A percentile compares a stretch with the other conserved stretches of the same genome.
Conservation (phyloP, 2,888 invertebrate species). For the Andrena minutula region DNA sequence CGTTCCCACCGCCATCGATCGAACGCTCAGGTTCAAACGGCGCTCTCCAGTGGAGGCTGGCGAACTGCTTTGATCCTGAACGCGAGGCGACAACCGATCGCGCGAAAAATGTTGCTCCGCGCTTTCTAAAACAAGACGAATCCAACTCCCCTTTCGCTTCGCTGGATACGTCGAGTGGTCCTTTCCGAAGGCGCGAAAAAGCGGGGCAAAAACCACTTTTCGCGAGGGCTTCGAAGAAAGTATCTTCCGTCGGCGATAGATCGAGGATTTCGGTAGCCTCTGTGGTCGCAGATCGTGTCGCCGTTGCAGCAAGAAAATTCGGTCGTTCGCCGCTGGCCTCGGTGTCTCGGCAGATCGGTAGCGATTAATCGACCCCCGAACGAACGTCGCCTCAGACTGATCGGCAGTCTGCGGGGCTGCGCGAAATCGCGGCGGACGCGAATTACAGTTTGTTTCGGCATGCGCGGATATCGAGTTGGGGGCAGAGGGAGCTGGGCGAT, state of each 20-base stretch:
- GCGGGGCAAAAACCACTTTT: not conserved
- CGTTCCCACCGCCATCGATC: not conserved
- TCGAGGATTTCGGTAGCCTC: conserved; percentile 23
- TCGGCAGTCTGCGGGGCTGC: not conserved
- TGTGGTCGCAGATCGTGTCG: conserved; percentile 52
- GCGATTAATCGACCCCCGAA: conserved; percentile 14
- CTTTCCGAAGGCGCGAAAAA: not conserved
- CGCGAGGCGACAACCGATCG: not conserved
- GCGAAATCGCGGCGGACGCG: not conserved
- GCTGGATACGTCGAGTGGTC: not conserved
- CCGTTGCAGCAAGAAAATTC: conserved; percentile 42
- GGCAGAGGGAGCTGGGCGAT: not conserved
- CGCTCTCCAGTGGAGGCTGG: not conserved
- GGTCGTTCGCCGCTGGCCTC: conserved; percentile 2
- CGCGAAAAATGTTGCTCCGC: not conserved
- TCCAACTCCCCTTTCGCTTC: not conserved
- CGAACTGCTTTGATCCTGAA: not conserved
- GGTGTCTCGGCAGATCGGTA: conserved; percentile 17
- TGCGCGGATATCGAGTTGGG: not conserved
- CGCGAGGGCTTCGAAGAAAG: not conserved
- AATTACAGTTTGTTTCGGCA: not conserved
- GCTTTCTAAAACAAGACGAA: not conserved
- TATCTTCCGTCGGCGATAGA: not conserved
- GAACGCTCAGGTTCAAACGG: not conserved
- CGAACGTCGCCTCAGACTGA: not conserved